Conservation (phyloP, 2,888 invertebrate genomes). For the Eristalis intricaria region DNA sequence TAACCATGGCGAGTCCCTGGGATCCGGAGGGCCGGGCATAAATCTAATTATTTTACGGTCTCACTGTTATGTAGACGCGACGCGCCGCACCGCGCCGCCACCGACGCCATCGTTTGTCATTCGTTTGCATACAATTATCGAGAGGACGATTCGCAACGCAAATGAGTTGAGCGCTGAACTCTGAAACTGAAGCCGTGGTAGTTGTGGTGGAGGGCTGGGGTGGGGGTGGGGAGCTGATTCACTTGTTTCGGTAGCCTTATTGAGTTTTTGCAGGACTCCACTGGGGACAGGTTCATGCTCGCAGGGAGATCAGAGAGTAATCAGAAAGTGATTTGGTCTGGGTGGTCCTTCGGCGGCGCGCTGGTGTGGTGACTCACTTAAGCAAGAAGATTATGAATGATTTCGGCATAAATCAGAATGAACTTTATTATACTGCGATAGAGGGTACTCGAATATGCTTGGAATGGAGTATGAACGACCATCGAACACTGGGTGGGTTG, state of each 20-base stretch:
- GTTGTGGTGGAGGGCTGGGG: neutral
- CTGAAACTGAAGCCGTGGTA: neutral
- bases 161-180: slow-evolving; percentile 53
- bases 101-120: slow-evolving; percentile 72
- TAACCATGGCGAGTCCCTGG: slow-evolving; percentile 50
- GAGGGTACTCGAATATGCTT: neutral
- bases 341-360: neutral
- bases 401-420: neutral
- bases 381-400: neutral
- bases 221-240: neutral
- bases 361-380: neutral
- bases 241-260: neutral
- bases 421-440: neutral
- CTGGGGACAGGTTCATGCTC: neutral
- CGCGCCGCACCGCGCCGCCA: slow-evolving; percentile 46
- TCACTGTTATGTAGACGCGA: slow-evolving; percentile 38
- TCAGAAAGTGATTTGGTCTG: neutral
- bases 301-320: neutral
- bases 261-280: neutral
- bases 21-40: slow-evolving; percentile 39
- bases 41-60: slow-evolving; percentile 72
- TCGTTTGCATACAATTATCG: slow-evolving; percentile 58
- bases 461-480: too few species aligned
- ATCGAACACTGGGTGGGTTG: too few species aligned
- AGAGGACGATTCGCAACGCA: slow-evolving; percentile 15